Evolutionary conservation across 2,888 invertebrate genomes (phyloP).

Genomic region (Macrosoma leucophasiata): DNA sequence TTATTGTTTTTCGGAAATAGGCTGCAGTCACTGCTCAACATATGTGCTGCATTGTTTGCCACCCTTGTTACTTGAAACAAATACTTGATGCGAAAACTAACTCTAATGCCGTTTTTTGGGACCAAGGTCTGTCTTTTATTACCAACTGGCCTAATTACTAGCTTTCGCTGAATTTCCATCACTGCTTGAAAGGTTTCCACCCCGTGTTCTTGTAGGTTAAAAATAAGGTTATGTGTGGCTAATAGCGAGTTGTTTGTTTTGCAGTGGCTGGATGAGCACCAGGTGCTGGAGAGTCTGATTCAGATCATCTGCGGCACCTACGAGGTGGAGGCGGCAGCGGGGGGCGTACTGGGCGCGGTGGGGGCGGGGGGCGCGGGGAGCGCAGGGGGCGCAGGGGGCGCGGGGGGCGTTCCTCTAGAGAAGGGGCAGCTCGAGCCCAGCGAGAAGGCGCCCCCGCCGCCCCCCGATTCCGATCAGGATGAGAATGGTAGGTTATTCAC

Average conservation of each 20-base stretch:
- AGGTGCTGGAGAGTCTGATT: constrained; percentile 88
- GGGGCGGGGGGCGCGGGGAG: constrained; percentile 6
- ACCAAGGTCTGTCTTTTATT: too few relatives aligned
- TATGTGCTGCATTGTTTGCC: too few relatives aligned
- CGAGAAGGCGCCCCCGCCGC: constrained; percentile 1
- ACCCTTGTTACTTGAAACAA: too few relatives aligned
- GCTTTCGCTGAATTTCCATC: too few relatives aligned
- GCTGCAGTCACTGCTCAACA: too few relatives aligned
- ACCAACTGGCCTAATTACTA: too few relatives aligned
- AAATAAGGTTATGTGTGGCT: too few relatives aligned
- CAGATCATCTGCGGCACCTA: constrained; percentile 72
- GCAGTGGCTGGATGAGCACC: constrained; percentile 94
- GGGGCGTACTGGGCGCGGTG: constrained; percentile 8
- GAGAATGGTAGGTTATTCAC: constrained; percentile 6
- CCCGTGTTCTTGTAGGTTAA: too few relatives aligned
- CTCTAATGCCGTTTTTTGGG: too few relatives aligned
- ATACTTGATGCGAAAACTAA: too few relatives aligned
- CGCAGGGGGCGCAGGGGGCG: constrained; percentile 30
- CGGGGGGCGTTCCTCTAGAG: constrained; percentile 28
- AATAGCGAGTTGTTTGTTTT: constrained; percentile 6
- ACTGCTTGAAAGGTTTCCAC: too few relatives aligned
- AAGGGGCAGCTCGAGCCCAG: constrained; percentile 5
- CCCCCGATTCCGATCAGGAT: constrained; percentile 7
- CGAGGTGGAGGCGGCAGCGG: constrained; percentile 37
- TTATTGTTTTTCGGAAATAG: too few relatives aligned